phyloP scores from a whole-genome alignment of 1,140 invertebrate species.

The Musca vetustissima region DNA sequence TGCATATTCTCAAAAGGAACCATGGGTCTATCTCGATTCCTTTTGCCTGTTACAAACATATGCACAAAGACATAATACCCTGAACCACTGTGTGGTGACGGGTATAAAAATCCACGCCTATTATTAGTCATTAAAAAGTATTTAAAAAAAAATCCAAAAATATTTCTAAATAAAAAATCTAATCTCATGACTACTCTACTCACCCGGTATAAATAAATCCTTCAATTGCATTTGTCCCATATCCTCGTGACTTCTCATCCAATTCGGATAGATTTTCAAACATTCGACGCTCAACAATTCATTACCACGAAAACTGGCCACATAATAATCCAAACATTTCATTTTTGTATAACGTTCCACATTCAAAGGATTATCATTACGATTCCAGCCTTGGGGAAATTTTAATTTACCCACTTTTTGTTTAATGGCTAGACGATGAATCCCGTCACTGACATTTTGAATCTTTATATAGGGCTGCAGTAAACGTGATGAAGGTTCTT shows the following conservation, averaged over 20 bases:
- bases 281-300: slow-evolving; percentile 60
- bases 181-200: background rate
- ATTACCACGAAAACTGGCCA: slow-evolving; percentile 60
- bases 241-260: slow-evolving; percentile 64
- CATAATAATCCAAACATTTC: slow-evolving; percentile 58
- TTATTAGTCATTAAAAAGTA: too few species aligned
- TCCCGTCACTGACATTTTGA: slow-evolving; percentile 38
- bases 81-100: too few species aligned
- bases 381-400: slow-evolving; percentile 60
- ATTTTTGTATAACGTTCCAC: slow-evolving; percentile 38
- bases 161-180: background rate
- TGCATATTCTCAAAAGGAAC: too few species aligned
- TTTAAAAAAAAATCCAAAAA: too few species aligned
- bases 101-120: too few species aligned
- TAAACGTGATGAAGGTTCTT: slow-evolving; percentile 44
- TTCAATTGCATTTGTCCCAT: slow-evolving; percentile 40
- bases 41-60: too few species aligned
- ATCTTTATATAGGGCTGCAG: slow-evolving; percentile 42
- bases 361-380: slow-evolving; percentile 39
- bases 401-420: slow-evolving; percentile 57
- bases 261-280: slow-evolving; percentile 64
- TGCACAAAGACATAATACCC: too few species aligned
- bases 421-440: slow-evolving; percentile 56
- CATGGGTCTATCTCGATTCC: too few species aligned
- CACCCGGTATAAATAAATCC: slow-evolving; percentile 46